Evolutionary conservation across 2,113 vertebrate species (phyloP).

Genomic region (Onychorhynchus coronatus): DNA sequence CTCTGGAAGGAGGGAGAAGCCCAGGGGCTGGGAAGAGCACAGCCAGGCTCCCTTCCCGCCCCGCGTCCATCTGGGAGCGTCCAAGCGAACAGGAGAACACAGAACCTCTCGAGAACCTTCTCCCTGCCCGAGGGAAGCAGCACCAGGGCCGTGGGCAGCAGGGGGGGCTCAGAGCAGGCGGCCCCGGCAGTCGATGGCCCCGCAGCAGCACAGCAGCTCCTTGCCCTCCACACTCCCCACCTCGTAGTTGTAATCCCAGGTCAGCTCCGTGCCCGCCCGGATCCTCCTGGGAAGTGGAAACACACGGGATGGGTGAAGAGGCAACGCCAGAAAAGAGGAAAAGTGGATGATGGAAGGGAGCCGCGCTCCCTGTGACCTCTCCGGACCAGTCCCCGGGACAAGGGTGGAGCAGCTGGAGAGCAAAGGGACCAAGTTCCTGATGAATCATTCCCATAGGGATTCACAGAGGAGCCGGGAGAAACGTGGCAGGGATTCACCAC

Average conservation of each 20-base stretch:
- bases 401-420: neutral
- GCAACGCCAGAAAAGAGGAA: accelerated
- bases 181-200: slow-evolving; percentile 92
- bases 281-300: slow-evolving; percentile 79
- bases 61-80: accelerated
- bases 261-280: slow-evolving; percentile 92
- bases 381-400: accelerated
- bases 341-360: accelerated
- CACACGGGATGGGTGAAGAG: accelerated
- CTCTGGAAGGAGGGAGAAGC: neutral
- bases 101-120: accelerated
- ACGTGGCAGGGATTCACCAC: neutral
- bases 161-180: slow-evolving; percentile 77
- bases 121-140: neutral
- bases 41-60: accelerated
- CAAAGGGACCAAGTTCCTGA: neutral
- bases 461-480: neutral
- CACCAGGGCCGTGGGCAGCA: neutral
- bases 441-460: neutral
- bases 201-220: slow-evolving; percentile 96
- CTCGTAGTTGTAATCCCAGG: slow-evolving; percentile 99
- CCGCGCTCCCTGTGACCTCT: accelerated
- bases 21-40: neutral
- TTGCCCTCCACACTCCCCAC: slow-evolving; percentile 97
- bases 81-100: neutral